phyloP scores from a whole-genome alignment of 2,888 invertebrate species.

The Pseudolycoriella hygida region DNA sequence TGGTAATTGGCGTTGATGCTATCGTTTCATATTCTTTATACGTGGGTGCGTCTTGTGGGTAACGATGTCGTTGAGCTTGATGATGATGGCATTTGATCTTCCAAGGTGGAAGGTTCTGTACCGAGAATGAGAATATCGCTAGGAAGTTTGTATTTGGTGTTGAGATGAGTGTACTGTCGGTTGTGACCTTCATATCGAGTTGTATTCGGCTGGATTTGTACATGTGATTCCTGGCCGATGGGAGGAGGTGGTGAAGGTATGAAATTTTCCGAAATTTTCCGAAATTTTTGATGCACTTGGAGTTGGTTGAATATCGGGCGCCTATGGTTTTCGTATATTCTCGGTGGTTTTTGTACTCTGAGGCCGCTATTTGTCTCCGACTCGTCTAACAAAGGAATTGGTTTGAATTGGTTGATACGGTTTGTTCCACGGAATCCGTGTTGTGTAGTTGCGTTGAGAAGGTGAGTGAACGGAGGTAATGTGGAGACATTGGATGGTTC shows the following conservation, averaged over 20 bases:
- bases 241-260: not conserved
- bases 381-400: not conserved
- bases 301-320: not conserved
- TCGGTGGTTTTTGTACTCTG: not conserved
- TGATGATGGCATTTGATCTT: not conserved
- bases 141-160: not conserved
- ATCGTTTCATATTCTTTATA: not conserved
- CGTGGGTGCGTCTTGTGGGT: not conserved
- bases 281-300: not conserved
- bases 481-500: no score
- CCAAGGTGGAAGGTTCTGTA: constrained; percentile 6
- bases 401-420: not conserved
- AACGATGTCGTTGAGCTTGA: not conserved
- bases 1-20: not conserved
- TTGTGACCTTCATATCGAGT: not conserved
- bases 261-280: not conserved
- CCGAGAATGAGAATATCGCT: constrained; percentile 12
- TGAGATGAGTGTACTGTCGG: not conserved
- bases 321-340: not conserved
- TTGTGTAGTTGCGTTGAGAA: constrained; percentile 4
- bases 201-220: not conserved
- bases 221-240: not conserved
- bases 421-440: not conserved
- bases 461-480: no score
- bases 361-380: not conserved